phyloP scores from a whole-genome alignment of 2,888 invertebrate species.

The Nudaria mundana region DNA sequence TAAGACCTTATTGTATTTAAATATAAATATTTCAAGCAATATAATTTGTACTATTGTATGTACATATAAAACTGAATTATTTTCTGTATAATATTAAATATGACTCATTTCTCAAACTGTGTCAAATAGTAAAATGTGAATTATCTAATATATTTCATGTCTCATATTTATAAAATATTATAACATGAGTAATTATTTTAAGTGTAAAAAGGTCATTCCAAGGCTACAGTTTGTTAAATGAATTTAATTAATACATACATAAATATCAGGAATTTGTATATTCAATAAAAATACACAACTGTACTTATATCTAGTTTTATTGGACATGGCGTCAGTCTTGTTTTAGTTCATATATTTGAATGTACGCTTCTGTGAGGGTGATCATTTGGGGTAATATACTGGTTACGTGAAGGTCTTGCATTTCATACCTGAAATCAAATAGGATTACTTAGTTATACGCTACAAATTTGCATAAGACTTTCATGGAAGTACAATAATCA shows the following conservation, averaged over 20 bases:
- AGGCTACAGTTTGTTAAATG: conserved; percentile 54
- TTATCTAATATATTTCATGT: conserved; percentile 43
- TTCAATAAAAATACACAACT: conserved; percentile 58
- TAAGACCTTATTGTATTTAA: background rate
- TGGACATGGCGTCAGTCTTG: conserved; percentile 56
- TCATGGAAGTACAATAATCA: too few species aligned
- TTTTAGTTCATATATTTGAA: conserved; percentile 90
- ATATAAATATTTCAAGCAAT: conserved; percentile 1
- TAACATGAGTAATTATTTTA: conserved; percentile 42
- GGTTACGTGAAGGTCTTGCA: conserved; percentile 99
- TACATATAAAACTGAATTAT: conserved; percentile 26
- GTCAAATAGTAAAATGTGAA: conserved; percentile 53
- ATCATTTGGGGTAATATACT: conserved; percentile 99
- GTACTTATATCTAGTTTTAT: conserved; percentile 41
- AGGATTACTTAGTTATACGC: background rate
- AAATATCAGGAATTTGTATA: conserved; percentile 61
- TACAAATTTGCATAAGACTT: background rate
- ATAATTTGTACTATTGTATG: too few species aligned
- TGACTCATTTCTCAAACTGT: conserved; percentile 51
- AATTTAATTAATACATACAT: conserved; percentile 24
- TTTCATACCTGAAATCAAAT: conserved; percentile 82
- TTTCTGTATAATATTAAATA: conserved; percentile 21
- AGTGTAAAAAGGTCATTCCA: conserved; percentile 61
- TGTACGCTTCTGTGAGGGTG: conserved; percentile 98
- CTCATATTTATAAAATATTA: conserved; percentile 46